phyloP scores from a whole-genome alignment of 2,797 vertebrate genomes.

The Parauchenoglanis punctatus region DNA sequence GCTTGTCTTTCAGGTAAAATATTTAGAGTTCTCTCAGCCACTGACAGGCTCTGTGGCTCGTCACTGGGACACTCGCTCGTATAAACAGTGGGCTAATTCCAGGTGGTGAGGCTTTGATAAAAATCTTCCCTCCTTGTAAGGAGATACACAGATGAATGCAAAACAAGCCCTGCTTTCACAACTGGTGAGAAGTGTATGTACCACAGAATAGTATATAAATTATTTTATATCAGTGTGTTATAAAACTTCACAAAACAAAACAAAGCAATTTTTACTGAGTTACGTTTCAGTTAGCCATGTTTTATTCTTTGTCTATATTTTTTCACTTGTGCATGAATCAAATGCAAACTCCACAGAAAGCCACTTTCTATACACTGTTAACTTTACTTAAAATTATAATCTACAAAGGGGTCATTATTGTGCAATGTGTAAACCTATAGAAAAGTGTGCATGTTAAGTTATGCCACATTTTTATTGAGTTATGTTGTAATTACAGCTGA shows the following conservation, averaged over 20 bases:
- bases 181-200: neutral
- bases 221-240: neutral
- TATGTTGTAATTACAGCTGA: neutral
- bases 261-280: no score
- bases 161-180: constrained; percentile 23
- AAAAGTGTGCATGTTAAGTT: neutral
- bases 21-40: constrained; percentile 74
- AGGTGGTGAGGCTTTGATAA: constrained; percentile 61
- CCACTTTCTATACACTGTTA: neutral
- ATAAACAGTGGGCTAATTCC: constrained; percentile 71
- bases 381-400: neutral
- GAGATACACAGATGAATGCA: constrained; percentile 50
- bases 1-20: constrained; percentile 69
- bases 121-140: constrained; percentile 61
- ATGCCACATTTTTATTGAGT: neutral
- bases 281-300: neutral
- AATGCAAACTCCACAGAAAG: neutral
- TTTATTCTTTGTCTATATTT: neutral
- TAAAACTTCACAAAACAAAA: neutral
- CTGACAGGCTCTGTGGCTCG: constrained; percentile 69
- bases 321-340: neutral
- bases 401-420: neutral
- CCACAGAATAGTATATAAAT: neutral
- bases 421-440: neutral
- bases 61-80: constrained; percentile 65